Evolutionary conservation across 2,113 vertebrate species (phyloP).

Genomic region (Lagenorhynchus albirostris): DNA sequence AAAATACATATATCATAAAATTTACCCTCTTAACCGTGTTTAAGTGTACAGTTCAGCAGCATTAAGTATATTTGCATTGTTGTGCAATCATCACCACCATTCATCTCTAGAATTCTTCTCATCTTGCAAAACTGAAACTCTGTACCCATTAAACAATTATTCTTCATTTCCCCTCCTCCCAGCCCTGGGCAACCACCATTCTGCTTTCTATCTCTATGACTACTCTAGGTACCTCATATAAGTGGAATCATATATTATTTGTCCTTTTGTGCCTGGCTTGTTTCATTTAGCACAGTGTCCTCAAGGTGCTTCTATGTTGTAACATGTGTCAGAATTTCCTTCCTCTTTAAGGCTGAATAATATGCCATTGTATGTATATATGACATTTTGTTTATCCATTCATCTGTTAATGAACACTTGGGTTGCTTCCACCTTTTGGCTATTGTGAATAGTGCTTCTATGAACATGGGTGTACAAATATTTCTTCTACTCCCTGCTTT

Average conservation of each 20-base stretch:
- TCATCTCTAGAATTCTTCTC: background rate
- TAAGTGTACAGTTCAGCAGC: background rate
- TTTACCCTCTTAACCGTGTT: background rate
- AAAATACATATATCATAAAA: background rate
- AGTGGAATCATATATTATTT: background rate
- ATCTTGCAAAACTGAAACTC: background rate
- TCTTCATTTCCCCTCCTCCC: background rate
- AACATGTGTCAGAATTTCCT: background rate
- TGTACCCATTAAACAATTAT: background rate
- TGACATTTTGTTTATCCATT: background rate
- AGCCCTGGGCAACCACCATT: background rate
- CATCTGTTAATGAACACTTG: background rate
- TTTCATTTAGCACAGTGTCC: background rate
- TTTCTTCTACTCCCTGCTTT: background rate
- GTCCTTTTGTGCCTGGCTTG: background rate
- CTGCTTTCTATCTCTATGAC: background rate
- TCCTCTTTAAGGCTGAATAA: background rate
- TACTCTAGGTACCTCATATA: background rate
- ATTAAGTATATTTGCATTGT: background rate
- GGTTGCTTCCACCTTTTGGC: background rate
- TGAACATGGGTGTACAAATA: background rate
- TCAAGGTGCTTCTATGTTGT: background rate
- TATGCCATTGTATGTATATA: background rate
- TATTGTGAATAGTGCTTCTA: background rate
- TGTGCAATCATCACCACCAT: background rate